These are phyloP conservation scores for Microtus montanus DNA, from an alignment of 2,113 vertebrate species.

Conservation along the genomic window DNA sequence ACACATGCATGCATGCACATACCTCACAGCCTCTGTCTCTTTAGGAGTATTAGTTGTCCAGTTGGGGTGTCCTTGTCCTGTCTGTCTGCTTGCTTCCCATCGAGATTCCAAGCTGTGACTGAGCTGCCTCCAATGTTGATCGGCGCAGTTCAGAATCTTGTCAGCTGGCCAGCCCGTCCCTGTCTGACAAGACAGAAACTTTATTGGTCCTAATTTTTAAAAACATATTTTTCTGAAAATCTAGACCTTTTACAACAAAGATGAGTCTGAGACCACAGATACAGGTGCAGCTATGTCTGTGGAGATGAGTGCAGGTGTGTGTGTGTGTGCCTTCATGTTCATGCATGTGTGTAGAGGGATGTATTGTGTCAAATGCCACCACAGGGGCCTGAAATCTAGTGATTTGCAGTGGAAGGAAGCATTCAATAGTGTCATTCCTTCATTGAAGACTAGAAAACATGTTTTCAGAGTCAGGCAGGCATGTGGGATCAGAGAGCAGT, in stretches of 20 bases:
- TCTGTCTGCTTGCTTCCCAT: slow-evolving; percentile 65
- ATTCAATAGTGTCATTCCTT: neutral
- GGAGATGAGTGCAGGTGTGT: neutral
- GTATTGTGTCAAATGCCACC: neutral
- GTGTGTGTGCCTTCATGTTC: neutral
- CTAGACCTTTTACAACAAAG: slow-evolving; percentile 37
- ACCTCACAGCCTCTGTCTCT: neutral
- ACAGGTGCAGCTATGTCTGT: neutral
- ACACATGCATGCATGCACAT: neutral
- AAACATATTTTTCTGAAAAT: slow-evolving; percentile 29
- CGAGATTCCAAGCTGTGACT: slow-evolving; percentile 58
- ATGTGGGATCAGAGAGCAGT: neutral
- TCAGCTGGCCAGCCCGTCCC: slow-evolving; percentile 59
- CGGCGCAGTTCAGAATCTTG: slow-evolving; percentile 66
- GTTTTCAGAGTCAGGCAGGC: slow-evolving; percentile 18
- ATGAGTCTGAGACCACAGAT: neutral
- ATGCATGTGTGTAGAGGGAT: neutral
- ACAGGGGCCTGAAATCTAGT: neutral
- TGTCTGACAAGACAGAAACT: slow-evolving; percentile 74
- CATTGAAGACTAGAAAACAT: slow-evolving; percentile 15
- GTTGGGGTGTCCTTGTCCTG: neutral
- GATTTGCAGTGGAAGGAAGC: neutral
- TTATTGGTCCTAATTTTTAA: neutral
- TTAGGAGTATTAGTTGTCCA: slow-evolving; percentile 54
- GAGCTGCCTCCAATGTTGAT: slow-evolving; percentile 51